Evolutionary conservation across 2,888 invertebrate genomes (phyloP), one percentile per base, ranked within the genome.

Genomic region (Saturnia pavonia): DNA sequence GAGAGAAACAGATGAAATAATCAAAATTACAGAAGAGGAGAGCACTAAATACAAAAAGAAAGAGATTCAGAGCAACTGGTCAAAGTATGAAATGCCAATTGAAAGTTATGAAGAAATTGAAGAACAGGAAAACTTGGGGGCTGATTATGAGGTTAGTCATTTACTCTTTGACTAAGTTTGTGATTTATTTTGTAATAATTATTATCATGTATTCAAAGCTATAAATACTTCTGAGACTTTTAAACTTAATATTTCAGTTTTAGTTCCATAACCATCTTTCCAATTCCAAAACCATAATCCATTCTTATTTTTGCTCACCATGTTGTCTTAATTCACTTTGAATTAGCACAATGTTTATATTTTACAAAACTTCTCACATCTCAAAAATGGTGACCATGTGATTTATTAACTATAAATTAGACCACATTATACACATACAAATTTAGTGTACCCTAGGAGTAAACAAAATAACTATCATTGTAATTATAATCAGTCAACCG

Each of bases 31-130:
- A 9, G 91, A 94, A 76, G 90, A 91, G 76, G 91, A 88, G 45
- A 90, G 86, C 72, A 74, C 85, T 0, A 94, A 94, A 77, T 94
- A 94, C 71, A 91, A 88, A 71, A 94, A 94, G 76, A 93, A 94
- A 72, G 94, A 94, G 76, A 94, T 94, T 54, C 88, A 90, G 79
- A 94, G 93, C 73, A 94, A 94, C 74, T 94, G 94, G 94, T 83
- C 89, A 6, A 94, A 94, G 74, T 94, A 93, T 88, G 94, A 94
- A 76, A 85, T 94, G 84, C 92, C 92, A 0, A 88, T 93, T 74
- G 91, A 92, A 66, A 91, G 82, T 73, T 94, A 94, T 76, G 93
- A 94, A 57, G 90, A 91, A 71, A 85, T 91, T 72, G 91, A 93
- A 73, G 91, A 92, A 70, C 88, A 90, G 68, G 91, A 92, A 70